phyloP scores from a whole-genome alignment of 1,140 invertebrate species.

The Hylaeus volcanicus region DNA sequence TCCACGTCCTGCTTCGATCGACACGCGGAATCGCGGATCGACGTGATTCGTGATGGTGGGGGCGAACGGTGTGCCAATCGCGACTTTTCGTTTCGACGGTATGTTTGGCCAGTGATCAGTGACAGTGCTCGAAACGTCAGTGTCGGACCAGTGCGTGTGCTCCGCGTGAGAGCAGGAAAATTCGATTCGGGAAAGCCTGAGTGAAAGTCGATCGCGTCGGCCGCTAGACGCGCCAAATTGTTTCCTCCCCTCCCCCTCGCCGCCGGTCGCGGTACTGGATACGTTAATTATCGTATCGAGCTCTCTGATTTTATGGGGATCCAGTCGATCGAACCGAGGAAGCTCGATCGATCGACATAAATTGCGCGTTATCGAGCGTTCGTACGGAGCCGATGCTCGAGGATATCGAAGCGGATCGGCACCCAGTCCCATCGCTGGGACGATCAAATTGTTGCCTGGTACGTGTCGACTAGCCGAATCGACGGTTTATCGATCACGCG shows the following conservation, averaged over 20 bases:
- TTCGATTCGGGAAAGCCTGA: not conserved
- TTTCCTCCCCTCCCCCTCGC: too few species aligned
- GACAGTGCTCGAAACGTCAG: not conserved
- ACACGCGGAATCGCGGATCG: not conserved
- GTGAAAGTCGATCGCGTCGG: slow-evolving; percentile 30
- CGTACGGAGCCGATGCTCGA: slow-evolving; percentile 2
- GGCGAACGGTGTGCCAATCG: not conserved
- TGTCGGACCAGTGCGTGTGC: slow-evolving; percentile 4
- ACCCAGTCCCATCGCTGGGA: slow-evolving; percentile 20
- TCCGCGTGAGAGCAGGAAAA: not conserved
- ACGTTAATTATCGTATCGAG: not conserved
- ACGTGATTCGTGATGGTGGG: not conserved
- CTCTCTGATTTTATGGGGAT: not conserved
- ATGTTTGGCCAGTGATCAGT: slow-evolving; percentile 6
- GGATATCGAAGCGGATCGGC: slow-evolving; percentile 31
- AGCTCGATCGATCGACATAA: slow-evolving; percentile 1
- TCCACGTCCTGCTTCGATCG: too few species aligned
- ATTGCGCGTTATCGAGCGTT: not conserved
- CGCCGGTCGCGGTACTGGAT: too few species aligned
- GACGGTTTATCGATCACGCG: slow-evolving; percentile 57
- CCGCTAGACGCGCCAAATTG: not conserved
- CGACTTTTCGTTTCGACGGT: not conserved
- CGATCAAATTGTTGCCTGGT: slow-evolving; percentile 44
- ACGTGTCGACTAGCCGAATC: slow-evolving; percentile 32
- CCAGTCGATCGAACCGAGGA: not conserved